Evolutionary conservation across 1,140 invertebrate species (phyloP).

Genomic region (Acyrthosiphon pisum): DNA sequence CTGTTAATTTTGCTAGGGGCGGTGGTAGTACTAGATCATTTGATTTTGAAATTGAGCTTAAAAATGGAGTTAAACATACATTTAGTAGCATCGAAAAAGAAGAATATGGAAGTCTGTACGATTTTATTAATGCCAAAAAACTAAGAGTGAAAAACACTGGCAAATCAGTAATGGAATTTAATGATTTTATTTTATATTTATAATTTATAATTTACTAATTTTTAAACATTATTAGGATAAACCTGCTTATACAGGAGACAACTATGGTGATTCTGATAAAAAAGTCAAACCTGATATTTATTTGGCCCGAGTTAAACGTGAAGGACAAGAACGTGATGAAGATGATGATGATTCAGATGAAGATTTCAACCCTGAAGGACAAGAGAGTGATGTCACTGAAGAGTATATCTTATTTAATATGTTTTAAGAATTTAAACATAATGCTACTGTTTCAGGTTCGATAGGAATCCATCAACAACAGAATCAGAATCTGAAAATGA

Average conservation of each 20-base stretch:
- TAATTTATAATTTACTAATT: background rate
- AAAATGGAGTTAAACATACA: slow-evolving; percentile 86
- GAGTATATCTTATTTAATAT: slow-evolving; percentile 68
- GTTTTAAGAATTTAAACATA: background rate
- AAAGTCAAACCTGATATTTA: slow-evolving; percentile 97
- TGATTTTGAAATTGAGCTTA: slow-evolving; percentile 97
- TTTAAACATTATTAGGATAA: slow-evolving; percentile 70
- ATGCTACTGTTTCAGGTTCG: slow-evolving; percentile 66
- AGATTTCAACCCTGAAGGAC: slow-evolving; percentile 81
- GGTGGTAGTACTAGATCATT: slow-evolving; percentile 94
- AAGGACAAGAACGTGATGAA: slow-evolving; percentile 88
- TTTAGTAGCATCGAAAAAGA: slow-evolving; percentile 99
- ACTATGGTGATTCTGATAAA: slow-evolving; percentile 89
- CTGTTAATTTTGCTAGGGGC: slow-evolving; percentile 96
- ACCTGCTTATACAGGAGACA: slow-evolving; percentile 78
- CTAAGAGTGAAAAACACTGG: slow-evolving; percentile 95
- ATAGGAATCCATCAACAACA: slow-evolving; percentile 70
- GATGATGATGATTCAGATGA: slow-evolving; percentile 72
- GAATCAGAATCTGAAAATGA: slow-evolving; percentile 69
- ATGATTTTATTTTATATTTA: background rate
- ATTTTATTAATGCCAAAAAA: slow-evolving; percentile 94
- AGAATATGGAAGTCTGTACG: slow-evolving; percentile 95
- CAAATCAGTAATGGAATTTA: slow-evolving; percentile 71
- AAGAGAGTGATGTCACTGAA: slow-evolving; percentile 81
- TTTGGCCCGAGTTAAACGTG: slow-evolving; percentile 91